Base-by-base conservation (phyloP, 2,113 vertebrate genomes). In the Hyla sarda region DNA sequence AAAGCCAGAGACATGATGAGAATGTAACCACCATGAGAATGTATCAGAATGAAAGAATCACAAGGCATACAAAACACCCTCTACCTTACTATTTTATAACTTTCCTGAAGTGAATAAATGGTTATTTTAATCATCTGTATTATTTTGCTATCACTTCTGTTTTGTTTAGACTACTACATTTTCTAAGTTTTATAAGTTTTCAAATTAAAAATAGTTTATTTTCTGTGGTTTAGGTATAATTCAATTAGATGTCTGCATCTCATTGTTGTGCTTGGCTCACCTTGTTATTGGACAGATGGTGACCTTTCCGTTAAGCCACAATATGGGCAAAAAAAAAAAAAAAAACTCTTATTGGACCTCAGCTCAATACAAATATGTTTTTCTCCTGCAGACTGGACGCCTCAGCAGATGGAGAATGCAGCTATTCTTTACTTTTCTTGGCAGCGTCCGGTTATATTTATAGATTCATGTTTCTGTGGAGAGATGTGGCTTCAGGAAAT, bases 341-440 rank as follows among this genome's bases (percentile, higher is more conserved):
- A 88, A 41, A 41, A 41, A 3, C 8, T 41, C 3, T 41, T 41
- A 41, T 41, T 87, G 82, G 89, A 88, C 87, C 82, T 84, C 87
- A 91, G 87, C 90, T 87, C 88, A 90, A 89, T 89, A 90, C 83
- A 91, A 89, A 87, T 86, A 87, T 91, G 89, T 86, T 91, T 90
- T 90, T 75, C 90, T 90, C 28, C 83, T 87, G 88, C 88, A 89
- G 84, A 87, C 78, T 89, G 81, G 82, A 88, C 84, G 86, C 83
- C 83, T 88, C 89, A 90, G 90, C 90, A 93, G 93, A 92, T 91
- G 89, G 90, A 89, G 87, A 88, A 86, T 37, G 83, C 87, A 87
- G 85, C 88, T 85, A 88, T 89, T 89, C 85, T 88, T 89, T 67
- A 87, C 82, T 82, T 48, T 65, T 90, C 87, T 86, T 91, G 89